Evolutionary conservation across 2,797 vertebrate genomes (phyloP), one percentile per base, ranked within the genome.

Genomic region (Gephyroberyx darwinii): DNA sequence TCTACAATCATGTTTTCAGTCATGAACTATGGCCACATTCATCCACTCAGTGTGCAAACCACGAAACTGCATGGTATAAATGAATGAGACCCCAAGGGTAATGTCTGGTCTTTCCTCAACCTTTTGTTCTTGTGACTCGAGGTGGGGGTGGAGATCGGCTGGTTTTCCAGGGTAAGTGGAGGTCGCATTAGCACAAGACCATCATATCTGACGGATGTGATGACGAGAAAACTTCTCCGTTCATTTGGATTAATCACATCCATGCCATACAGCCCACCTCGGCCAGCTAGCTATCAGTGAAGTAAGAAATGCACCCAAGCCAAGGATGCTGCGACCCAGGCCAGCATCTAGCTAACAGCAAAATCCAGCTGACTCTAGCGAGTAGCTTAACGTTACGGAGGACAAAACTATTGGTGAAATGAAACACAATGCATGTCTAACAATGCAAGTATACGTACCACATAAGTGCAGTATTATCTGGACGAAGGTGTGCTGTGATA

Each of bases 361-460:
- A 65, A 71, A 84, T 41, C 41, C 73, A 84, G 75, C 84, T 70
- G 81, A 77, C 63, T 74, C 2, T 1, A 31, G 35, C 9, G 71
- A 74, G 79, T 55, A 77, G 71, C 77, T n/a, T 2, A 51, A 33
- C 47, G 22, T 2, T 20, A 54, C 63, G 13, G 17, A 69, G 39
- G 22, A 5, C 19, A 1, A 33, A 19, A 13, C 33, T 26, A 30
- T 19, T 0, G 35, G 2, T 8, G 8, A 9, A 9, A 43, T 0
- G 47, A 26, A 3, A 12, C n/a, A n/a, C n/a, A n/a, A n/a, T n/a
- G n/a, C 19, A 14, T 1, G 0, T 5, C 1, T 12, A 78, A 2
- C 20, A 47, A 75, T 13, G 75, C 47, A 19, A n/a, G 14, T 14
- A 6, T 60, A 90, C 93, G 8, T 86, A 93, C 92, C 89, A 56